Evolutionary conservation across 2,113 vertebrate species (phyloP).

Genomic region (Cyprinodon tularosa): DNA sequence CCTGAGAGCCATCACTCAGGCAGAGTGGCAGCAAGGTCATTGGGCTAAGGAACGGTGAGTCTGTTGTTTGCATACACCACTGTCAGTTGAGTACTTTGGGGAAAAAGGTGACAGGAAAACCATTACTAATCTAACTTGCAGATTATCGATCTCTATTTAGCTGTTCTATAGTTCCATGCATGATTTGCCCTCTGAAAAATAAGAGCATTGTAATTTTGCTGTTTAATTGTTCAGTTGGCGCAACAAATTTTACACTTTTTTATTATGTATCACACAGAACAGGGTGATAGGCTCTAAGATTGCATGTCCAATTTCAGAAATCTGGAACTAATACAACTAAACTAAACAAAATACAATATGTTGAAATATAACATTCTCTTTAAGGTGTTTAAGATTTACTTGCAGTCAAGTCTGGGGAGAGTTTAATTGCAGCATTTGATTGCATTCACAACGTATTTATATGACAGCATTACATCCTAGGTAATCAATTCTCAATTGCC

Average conservation of each 20-base stretch:
- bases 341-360: neutral
- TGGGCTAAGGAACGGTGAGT: conserved; percentile 57
- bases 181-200: neutral
- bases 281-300: conserved; percentile 16
- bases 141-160: conserved; percentile 10
- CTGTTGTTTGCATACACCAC: conserved; percentile 59
- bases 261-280: neutral
- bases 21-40: conserved; percentile 54
- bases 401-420: neutral
- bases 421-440: conserved; percentile 18
- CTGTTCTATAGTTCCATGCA: conserved; percentile 31
- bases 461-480: conserved; percentile 33
- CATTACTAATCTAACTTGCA: conserved; percentile 42
- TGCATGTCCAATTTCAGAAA: neutral
- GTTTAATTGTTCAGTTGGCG: neutral
- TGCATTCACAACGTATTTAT: conserved; percentile 18
- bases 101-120: conserved; percentile 23
- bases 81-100: conserved; percentile 40
- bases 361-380: neutral
- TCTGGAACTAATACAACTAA: neutral
- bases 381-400: neutral
- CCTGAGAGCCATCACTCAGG: conserved; percentile 46
- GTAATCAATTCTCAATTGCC: conserved; percentile 55
- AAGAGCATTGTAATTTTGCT: neutral
- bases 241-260: neutral